Base-by-base conservation (phyloP, 2,888 invertebrate genomes). In the Cotesia congregata region DNA sequence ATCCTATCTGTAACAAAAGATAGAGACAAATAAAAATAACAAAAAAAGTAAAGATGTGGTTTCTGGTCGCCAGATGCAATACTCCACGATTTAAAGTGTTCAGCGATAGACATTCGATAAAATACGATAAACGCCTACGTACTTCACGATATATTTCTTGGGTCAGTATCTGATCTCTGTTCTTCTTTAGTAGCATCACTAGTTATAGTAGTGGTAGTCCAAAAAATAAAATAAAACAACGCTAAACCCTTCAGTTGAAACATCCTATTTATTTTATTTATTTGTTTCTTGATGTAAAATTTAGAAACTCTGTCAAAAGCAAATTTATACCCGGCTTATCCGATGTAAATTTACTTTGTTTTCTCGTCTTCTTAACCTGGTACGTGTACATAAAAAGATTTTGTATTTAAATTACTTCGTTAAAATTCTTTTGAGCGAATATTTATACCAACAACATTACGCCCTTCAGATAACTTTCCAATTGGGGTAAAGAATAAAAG, bases 351-450 rank as follows among this genome's bases (percentile, higher is more conserved):
- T 50, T 50, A 50, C 12, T 12, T 50, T 4, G 9, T 9, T 50
- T 50, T 12, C 50, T 50, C 12, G 50, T 50, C 7, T 30, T 30
- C 30, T 50, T 12, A 50, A 50, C 50, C 7, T 50, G 30, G 30
- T 30, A 30, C 12, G 50, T 50, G 50, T 50, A 50, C 12, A 50
- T 17, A 60, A 50, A 67, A 59, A 60, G 38, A 60, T 60, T 70
- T 70, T 12, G 5, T 30, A 70, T 60, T 70, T 20, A 60, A 70
- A 70, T 70, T 50, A 59, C 50, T 30, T 30, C n/a, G 30, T 60
- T 70, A n/a, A 69, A 15, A 70, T 70, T 70, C 70, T 70, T 60
- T 70, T 70, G 5, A n/a, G 30, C 38, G 38, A 67, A 38, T 67
- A 67, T 67, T 40, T 50, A 12, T 4, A 50, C 50, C 50, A 3